Conservation (phyloP, 2,797 vertebrate species). For the Myotis planiceps region DNA sequence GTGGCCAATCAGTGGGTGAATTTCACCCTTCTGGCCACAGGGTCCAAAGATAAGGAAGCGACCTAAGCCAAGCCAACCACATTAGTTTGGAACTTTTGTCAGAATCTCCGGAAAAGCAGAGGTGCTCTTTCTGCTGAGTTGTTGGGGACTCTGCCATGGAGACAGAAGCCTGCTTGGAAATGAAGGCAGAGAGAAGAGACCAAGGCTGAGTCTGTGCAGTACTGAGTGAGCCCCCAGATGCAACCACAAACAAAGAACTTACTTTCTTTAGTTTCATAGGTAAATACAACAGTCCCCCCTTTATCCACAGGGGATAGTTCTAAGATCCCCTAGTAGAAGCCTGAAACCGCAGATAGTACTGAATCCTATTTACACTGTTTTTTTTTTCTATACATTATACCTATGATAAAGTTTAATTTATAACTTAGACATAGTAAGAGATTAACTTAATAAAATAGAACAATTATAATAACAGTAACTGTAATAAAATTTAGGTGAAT, state of each 20-base stretch:
- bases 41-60: background rate
- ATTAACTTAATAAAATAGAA: background rate
- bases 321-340: background rate
- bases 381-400: background rate
- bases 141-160: background rate
- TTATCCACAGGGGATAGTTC: background rate
- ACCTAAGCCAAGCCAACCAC: background rate
- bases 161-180: background rate
- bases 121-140: background rate
- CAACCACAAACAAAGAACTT: background rate
- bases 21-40: background rate
- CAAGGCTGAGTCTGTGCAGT: background rate
- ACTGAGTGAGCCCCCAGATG: background rate
- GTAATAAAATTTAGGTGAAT: background rate
- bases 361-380: background rate
- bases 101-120: background rate
- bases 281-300: background rate
- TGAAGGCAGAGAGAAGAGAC: background rate
- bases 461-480: background rate
- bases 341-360: background rate
- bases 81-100: background rate
- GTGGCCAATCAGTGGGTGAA: background rate
- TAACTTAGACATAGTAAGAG: background rate
- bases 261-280: background rate
- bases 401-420: background rate